Base-by-base conservation (phyloP, 1,140 invertebrate genomes). In the Drosophila micromelanica region DNA sequence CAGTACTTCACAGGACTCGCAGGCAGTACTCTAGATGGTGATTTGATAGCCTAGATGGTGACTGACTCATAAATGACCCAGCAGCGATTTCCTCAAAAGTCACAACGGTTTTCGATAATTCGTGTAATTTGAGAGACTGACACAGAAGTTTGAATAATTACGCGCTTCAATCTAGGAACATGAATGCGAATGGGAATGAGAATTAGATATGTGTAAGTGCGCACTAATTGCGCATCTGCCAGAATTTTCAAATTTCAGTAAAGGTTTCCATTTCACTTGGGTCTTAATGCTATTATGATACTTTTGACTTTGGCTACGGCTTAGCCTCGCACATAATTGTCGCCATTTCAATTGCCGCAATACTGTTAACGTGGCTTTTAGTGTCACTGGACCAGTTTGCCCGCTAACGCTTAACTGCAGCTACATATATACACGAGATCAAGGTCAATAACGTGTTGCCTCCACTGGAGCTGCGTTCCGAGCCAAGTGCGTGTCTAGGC, bases 191-290 rank as follows among this genome's bases (percentile, higher is more conserved):
- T 27, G 20, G 3, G 5, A 27, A 27, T 9, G 32, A 35, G 32
- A 32, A 7, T 7, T 27, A 6, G 27, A 35, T 40, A 49, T 56
- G 13, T 70, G 61, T 82, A 84, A 72, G 72, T 82, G 65, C 64
- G 45, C 67, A 55, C 70, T 87, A 90, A 90, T 89, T 90, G 87
- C 87, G 73, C 87, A 90, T 90, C 87, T 90, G 87, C 68, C 49
- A 67, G 42, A 71, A 71, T 72, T 35, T 35, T 35, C 32, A 0
- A 35, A 73, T 70, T 84, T 69, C 35, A 13, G 12, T n/a, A 17
- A 30, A 13, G 63, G 68, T 85, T 59, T 84, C 76, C 30, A 70
- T 85, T 78, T 61, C 69, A 55, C 20, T 65, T 49, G 60, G 68
- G 12, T 46, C 42, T 23, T 42, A 42, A 51, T 65, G 35, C 38